A percentile compares a stretch with the other conserved stretches of the same genome.
Conservation (phyloP, 2,113 vertebrate genomes). For the Propithecus coquereli region DNA sequence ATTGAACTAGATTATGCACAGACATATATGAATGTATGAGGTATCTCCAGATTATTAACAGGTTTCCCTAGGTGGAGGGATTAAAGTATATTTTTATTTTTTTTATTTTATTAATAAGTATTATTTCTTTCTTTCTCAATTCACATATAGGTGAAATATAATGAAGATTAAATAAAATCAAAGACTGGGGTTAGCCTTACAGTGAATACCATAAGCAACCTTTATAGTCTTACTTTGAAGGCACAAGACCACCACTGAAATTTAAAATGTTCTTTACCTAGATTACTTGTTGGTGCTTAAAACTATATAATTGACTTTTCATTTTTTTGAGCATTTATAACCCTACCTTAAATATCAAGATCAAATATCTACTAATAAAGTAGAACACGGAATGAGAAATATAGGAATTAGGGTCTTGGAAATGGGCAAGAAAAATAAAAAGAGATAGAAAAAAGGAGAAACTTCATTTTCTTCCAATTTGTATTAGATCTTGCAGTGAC, state of each 20-base stretch:
- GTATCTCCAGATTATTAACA: not conserved
- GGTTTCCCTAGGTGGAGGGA: not conserved
- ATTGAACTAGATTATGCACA: not conserved
- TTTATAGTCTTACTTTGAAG: not conserved
- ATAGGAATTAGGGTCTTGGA: not conserved
- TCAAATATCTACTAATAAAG: not conserved
- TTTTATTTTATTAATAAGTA: not conserved
- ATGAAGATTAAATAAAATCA: not conserved
- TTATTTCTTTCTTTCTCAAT: not conserved
- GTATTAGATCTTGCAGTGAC: not conserved
- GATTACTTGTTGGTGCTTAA: not conserved
- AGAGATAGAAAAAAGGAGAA: not conserved
- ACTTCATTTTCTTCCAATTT: not conserved
- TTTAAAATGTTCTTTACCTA: not conserved
- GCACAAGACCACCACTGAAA: not conserved
- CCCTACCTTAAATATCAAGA: not conserved
- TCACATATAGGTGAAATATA: not conserved
- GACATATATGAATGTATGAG: not conserved
- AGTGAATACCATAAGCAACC: not conserved
- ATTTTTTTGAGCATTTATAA: not conserved
- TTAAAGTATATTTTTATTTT: not conserved
- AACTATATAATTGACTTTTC: not conserved
- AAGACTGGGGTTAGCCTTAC: not conserved
- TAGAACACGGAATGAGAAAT: not conserved
- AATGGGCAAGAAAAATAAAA: not conserved